Evolutionary conservation across 1,140 invertebrate species (phyloP).

Genomic region (Varroa destructor): DNA sequence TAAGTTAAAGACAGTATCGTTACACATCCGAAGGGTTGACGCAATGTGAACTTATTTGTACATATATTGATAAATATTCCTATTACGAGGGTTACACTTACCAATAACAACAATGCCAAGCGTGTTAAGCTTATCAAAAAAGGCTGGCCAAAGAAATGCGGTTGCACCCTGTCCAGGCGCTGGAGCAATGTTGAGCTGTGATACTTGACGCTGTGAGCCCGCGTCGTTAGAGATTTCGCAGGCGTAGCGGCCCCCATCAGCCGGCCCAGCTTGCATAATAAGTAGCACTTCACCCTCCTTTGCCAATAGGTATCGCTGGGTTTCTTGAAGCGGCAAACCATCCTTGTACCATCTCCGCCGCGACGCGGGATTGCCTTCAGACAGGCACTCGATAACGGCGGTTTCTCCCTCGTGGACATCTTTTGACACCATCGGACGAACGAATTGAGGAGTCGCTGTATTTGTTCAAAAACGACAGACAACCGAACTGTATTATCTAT

Average conservation of each 20-base stretch:
- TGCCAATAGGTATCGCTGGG: constrained; percentile 65
- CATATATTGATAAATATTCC: no score
- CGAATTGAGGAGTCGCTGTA: constrained; percentile 66
- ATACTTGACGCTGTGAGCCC: constrained; percentile 45
- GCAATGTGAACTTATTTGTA: no score
- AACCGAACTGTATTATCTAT: background rate
- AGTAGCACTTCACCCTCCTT: constrained; percentile 71
- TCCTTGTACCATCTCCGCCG: constrained; percentile 79
- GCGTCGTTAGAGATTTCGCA: constrained; percentile 64
- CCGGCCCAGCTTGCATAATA: constrained; percentile 59
- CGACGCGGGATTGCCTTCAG: constrained; percentile 68
- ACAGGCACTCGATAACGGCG: constrained; percentile 72
- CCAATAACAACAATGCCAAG: constrained; percentile 16
- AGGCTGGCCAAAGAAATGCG: background rate
- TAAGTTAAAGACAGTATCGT: no score
- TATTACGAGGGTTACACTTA: background rate
- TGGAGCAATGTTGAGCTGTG: constrained; percentile 45
- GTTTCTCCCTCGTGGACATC: constrained; percentile 60
- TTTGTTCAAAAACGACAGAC: background rate
- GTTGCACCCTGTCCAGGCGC: constrained; percentile 32
- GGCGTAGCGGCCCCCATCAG: constrained; percentile 69
- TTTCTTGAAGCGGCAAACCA: constrained; percentile 51
- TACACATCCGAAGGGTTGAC: no score
- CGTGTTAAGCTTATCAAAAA: background rate
- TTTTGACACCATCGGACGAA: constrained; percentile 68